Evolutionary conservation across 2,888 invertebrate species (phyloP).

Genomic region (Mechanitis messenoides): DNA sequence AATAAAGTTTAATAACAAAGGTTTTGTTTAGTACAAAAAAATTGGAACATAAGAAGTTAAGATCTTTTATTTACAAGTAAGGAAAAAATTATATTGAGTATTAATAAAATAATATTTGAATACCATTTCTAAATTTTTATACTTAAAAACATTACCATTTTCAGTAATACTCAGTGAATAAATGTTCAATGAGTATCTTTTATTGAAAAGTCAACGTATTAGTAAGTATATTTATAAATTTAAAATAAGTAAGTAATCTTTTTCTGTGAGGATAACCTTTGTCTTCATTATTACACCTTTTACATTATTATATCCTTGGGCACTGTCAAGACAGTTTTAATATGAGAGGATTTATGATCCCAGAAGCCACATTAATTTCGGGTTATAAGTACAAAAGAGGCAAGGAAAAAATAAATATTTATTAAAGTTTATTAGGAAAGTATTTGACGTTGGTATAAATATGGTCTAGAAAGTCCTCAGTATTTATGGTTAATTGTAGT

Average conservation of each 20-base stretch:
- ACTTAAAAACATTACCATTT: no score
- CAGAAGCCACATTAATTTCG: conserved; percentile 62
- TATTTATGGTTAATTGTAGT: no score
- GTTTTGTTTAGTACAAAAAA: conserved; percentile 12
- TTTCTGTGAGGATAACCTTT: conserved; percentile 24
- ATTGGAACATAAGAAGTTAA: background rate
- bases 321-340: conserved; percentile 55
- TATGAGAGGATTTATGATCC: conserved; percentile 67
- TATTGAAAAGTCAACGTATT: no score
- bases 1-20: conserved; percentile 18
- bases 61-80: conserved; percentile 9
- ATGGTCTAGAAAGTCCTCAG: background rate
- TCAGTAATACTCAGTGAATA: no score
- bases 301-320: conserved; percentile 38
- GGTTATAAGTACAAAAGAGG: conserved; percentile 47
- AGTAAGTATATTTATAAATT: background rate
- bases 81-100: no score
- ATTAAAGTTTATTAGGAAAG: conserved; percentile 9
- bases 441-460: background rate
- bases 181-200: no score
- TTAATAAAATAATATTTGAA: no score
- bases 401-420: conserved; percentile 28
- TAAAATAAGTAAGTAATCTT: conserved; percentile 13
- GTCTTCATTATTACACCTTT: conserved; percentile 50
- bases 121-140: no score